A percentile compares a stretch with the other conserved stretches of the same genome.
phyloP scores from a whole-genome alignment of 1,140 invertebrate species.

The Drosophila guanche region DNA sequence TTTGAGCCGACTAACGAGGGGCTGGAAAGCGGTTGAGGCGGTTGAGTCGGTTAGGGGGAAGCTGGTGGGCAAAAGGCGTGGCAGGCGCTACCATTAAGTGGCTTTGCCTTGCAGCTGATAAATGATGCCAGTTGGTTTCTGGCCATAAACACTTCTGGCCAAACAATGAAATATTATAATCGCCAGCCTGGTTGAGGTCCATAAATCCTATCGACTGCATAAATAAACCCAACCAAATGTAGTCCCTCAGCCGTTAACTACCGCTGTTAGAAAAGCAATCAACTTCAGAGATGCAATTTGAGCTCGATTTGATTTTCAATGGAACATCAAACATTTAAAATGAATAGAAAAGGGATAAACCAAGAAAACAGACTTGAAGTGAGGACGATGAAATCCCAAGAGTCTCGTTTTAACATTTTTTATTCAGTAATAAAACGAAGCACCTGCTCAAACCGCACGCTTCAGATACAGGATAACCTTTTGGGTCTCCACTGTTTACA shows the following conservation, averaged over 20 bases:
- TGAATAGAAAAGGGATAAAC: too few species aligned
- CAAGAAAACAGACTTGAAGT: too few species aligned
- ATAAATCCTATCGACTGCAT: conserved; percentile 49
- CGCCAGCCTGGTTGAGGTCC: conserved; percentile 21
- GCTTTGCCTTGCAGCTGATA: conserved; percentile 60
- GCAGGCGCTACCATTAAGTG: conserved; percentile 43
- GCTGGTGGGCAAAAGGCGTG: conserved; percentile 12
- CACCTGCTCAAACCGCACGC: too few species aligned
- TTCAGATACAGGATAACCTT: too few species aligned
- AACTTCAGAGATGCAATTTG: background rate
- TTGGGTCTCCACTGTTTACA: too few species aligned
- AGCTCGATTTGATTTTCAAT: too few species aligned
- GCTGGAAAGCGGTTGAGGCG: background rate
- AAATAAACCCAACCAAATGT: conserved; percentile 22
- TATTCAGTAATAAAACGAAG: too few species aligned
- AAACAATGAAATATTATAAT: conserved; percentile 63
- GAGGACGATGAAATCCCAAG: too few species aligned
- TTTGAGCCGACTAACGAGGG: conserved; percentile 24
- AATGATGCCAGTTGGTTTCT: conserved; percentile 47
- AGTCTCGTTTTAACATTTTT: too few species aligned
- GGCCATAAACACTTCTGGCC: conserved; percentile 48
- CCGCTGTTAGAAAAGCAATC: conserved; percentile 18
- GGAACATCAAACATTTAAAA: too few species aligned
- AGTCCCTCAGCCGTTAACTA: conserved; percentile 5
- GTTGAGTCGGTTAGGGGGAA: background rate